Percentiles rank a stretch among this genome's conserved stretches.
Conservation (phyloP, 2,888 invertebrate genomes). For the Diploptera punctata region DNA sequence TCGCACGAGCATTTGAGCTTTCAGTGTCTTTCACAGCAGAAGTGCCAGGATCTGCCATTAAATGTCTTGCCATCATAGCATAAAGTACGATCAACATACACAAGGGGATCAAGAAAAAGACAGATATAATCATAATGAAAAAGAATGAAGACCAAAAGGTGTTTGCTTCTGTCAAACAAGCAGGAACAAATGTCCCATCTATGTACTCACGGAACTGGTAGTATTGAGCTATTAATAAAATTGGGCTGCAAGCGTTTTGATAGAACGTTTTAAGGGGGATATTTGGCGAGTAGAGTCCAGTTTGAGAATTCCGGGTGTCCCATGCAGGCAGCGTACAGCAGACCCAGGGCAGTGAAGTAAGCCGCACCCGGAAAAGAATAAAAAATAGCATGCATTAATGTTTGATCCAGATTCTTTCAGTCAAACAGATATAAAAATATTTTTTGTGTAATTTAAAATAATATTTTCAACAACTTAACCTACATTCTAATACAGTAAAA, state of each 20-base stretch:
- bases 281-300: not conserved
- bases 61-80: slow-evolving; percentile 81
- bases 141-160: slow-evolving; percentile 81
- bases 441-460: too few relatives aligned
- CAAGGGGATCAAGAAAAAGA: slow-evolving; percentile 84
- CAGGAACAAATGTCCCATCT: slow-evolving; percentile 73
- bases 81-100: slow-evolving; percentile 81
- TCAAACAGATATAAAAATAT: too few relatives aligned
- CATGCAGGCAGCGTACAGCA: not conserved
- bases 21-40: slow-evolving; percentile 18
- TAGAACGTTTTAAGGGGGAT: not conserved
- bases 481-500: too few relatives aligned
- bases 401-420: not conserved
- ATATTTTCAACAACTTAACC: too few relatives aligned
- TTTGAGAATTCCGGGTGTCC: too few relatives aligned
- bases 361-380: slow-evolving; percentile 25
- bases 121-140: slow-evolving; percentile 73
- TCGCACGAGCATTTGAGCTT: slow-evolving; percentile 16
- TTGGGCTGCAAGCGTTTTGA: slow-evolving; percentile 49
- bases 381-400: slow-evolving; percentile 4
- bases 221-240: slow-evolving; percentile 67
- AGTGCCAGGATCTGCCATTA: slow-evolving; percentile 64
- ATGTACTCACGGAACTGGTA: slow-evolving; percentile 66
- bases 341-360: not conserved
- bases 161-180: slow-evolving; percentile 81